Percentiles rank a stretch among this genome's conserved stretches.
Evolutionary conservation across 1,140 invertebrate species (phyloP).

Genomic region (Ceratosolen fusciceps): DNA sequence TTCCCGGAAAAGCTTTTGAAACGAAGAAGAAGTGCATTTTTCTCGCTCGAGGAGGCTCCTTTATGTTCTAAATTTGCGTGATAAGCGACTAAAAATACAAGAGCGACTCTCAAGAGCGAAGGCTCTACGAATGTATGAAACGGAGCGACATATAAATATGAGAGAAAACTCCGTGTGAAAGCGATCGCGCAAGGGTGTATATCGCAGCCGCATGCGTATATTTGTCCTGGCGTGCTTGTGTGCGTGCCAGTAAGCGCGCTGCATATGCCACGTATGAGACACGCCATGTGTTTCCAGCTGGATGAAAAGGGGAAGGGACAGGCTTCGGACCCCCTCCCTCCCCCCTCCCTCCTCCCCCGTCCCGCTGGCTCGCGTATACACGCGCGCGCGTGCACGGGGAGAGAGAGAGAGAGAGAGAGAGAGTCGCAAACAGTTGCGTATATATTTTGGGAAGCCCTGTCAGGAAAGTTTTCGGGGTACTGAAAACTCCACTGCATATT

Average conservation of each 20-base stretch:
- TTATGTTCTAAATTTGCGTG: neutral
- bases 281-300: constrained; percentile 69
- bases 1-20: too few relatives aligned
- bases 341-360: too few relatives aligned
- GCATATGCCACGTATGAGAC: constrained; percentile 59
- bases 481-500: constrained; percentile 8
- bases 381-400: neutral
- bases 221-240: too few relatives aligned
- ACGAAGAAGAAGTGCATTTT: neutral
- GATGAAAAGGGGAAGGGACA: constrained; percentile 52
- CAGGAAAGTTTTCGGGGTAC: constrained; percentile 34
- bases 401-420: too few relatives aligned
- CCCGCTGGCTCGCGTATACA: neutral
- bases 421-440: too few relatives aligned
- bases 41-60: neutral
- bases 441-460: neutral
- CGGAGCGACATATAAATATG: neutral
- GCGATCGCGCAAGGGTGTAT: neutral
- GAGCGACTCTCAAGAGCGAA: neutral
- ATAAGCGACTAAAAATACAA: neutral
- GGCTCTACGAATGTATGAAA: neutral
- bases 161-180: neutral
- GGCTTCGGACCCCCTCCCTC: neutral
- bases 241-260: constrained; percentile 38
- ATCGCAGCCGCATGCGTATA: neutral